Evolutionary conservation across 2,797 vertebrate genomes (phyloP).

Genomic region (Phrynocephalus guinanensis): DNA sequence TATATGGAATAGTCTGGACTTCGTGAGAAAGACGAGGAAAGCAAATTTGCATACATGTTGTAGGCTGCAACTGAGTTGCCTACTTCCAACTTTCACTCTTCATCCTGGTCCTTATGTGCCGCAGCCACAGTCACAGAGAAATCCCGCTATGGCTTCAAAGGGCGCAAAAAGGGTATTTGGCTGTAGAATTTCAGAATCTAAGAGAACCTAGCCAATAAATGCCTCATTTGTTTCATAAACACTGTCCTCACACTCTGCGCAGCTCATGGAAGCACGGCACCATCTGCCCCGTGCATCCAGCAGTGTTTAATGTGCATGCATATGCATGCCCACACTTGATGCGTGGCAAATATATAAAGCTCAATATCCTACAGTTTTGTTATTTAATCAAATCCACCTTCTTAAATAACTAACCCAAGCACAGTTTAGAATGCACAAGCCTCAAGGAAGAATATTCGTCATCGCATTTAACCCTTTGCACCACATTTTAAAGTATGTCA

Average conservation of each 20-base stretch:
- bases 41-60: background rate
- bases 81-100: background rate
- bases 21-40: no score
- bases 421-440: constrained; percentile 31
- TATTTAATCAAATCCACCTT: constrained; percentile 20
- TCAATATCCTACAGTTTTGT: constrained; percentile 28
- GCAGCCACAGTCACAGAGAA: background rate
- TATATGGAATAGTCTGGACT: background rate
- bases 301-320: background rate
- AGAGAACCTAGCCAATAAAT: background rate
- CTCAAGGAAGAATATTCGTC: constrained; percentile 3
- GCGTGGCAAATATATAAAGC: constrained; percentile 15
- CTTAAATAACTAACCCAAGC: constrained; percentile 29
- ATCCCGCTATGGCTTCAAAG: background rate
- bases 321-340: constrained; percentile 28
- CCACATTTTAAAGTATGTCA: background rate
- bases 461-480: constrained; percentile 20
- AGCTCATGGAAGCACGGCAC: constrained; percentile 15
- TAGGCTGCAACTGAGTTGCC: background rate
- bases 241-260: constrained; percentile 9
- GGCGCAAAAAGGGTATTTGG: no score
- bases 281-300: constrained; percentile 9
- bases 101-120: background rate
- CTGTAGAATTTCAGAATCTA: no score
- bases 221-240: background rate